Conservation (phyloP, 2,797 vertebrate species). For the Holocentrus rufus region DNA sequence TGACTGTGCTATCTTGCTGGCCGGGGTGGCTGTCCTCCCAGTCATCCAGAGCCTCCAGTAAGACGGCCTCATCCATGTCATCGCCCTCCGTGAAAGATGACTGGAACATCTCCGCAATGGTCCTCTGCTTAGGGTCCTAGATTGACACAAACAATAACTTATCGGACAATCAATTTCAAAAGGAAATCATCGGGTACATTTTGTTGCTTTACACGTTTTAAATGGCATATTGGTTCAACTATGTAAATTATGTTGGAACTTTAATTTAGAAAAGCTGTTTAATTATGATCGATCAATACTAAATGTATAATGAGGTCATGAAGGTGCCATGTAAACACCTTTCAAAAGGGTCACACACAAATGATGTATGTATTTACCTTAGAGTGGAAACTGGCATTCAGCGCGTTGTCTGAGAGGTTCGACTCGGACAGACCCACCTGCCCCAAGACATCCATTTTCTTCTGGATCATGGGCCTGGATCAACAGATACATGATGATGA, state of each 20-base stretch:
- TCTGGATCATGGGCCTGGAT: constrained; percentile 94
- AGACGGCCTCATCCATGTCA: constrained; percentile 78
- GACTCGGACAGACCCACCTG: constrained; percentile 94
- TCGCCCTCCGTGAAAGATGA: constrained; percentile 85
- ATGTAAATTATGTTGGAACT: not conserved
- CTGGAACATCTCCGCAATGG: constrained; percentile 92
- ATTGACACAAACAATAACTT: constrained; percentile 41
- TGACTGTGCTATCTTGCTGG: constrained; percentile 12
- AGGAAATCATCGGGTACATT: not conserved
- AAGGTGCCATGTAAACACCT: not conserved
- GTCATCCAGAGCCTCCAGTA: constrained; percentile 83
- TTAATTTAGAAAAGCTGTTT: not conserved
- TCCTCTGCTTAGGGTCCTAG: constrained; percentile 87
- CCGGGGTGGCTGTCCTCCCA: constrained; percentile 77
- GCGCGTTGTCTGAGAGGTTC: constrained; percentile 88
- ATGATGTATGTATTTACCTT: constrained; percentile 75
- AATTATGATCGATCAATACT: not conserved
- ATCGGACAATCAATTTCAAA: not conserved
- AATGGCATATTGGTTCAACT: not conserved
- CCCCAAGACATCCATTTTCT: constrained; percentile 93
- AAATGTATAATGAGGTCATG: not conserved
- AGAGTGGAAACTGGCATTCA: constrained; percentile 84
- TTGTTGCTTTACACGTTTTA: not conserved
- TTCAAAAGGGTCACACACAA: not conserved
- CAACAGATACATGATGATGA: constrained; percentile 19